phyloP scores from a whole-genome alignment of 2,888 invertebrate genomes.

The Andrena flavipes region DNA sequence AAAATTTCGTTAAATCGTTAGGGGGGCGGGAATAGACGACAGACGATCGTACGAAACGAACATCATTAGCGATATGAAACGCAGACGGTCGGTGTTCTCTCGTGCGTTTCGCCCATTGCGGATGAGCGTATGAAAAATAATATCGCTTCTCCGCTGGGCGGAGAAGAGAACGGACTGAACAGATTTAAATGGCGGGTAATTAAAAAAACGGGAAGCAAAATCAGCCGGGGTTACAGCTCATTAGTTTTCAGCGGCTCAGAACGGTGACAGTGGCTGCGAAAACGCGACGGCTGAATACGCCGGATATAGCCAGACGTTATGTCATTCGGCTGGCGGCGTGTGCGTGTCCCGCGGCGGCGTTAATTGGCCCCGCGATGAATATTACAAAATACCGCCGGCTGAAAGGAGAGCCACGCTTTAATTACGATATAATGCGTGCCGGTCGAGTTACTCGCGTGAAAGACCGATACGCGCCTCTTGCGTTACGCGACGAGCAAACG shows the following conservation, averaged over 20 bases:
- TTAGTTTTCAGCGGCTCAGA: conserved; percentile 65
- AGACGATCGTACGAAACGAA: conserved; percentile 56
- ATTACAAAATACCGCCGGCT: conserved; percentile 61
- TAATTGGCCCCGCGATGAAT: conserved; percentile 65
- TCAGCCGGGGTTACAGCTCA: conserved; percentile 74
- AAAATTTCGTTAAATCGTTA: conserved; percentile 15
- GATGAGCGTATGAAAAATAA: conserved; percentile 42
- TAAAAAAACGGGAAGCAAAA: conserved; percentile 73
- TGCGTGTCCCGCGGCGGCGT: conserved; percentile 43
- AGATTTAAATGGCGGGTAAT: conserved; percentile 72
- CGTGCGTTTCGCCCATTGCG: conserved; percentile 22
- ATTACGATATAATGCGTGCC: conserved; percentile 63
- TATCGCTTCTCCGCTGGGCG: conserved; percentile 40
- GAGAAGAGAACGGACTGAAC: conserved; percentile 15
- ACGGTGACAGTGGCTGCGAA: conserved; percentile 54
- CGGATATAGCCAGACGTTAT: conserved; percentile 57
- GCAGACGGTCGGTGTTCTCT: conserved; percentile 18
- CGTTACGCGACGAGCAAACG: conserved; percentile 35
- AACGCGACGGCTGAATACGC: conserved; percentile 53
- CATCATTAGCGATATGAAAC: conserved; percentile 70
- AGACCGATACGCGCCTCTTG: conserved; percentile 24
- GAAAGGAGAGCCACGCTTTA: conserved; percentile 53
- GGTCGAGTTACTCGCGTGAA: conserved; percentile 42
- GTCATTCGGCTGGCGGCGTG: conserved; percentile 34
- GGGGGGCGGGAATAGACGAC: background rate